A percentile compares a stretch with the other conserved stretches of the same genome.
Evolutionary conservation across 2,113 vertebrate genomes (phyloP).

Genomic region (Seriola aureovittata): DNA sequence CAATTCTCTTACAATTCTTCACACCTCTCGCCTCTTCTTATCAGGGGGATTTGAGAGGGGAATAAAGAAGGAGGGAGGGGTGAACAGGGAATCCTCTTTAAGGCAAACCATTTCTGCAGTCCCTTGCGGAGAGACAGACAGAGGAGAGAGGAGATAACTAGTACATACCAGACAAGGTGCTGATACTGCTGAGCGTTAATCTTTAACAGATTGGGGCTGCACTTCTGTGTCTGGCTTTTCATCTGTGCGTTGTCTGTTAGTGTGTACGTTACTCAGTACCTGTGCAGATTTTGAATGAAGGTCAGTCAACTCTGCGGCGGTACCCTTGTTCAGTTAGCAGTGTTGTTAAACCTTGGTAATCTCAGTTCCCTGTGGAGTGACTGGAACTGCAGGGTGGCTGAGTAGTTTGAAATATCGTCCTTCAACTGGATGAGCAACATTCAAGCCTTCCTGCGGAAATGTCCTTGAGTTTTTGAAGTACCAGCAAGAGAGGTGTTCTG

Average conservation of each 20-base stretch:
- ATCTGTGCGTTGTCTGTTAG: constrained; percentile 31
- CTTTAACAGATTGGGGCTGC: constrained; percentile 68
- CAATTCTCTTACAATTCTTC: constrained; percentile 17
- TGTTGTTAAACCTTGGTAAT: constrained; percentile 40
- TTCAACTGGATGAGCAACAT: neutral
- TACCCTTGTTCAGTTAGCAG: neutral
- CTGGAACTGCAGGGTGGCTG: neutral
- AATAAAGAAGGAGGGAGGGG: neutral
- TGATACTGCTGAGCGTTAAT: constrained; percentile 68
- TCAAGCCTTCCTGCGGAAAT: neutral
- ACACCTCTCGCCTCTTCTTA: constrained; percentile 34
- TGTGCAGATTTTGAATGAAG: constrained; percentile 32
- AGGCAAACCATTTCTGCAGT: constrained; percentile 48
- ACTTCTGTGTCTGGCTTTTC: constrained; percentile 43
- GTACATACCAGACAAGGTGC: constrained; percentile 68
- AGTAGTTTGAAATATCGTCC: neutral
- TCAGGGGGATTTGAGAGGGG: constrained; percentile 51
- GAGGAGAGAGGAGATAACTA: constrained; percentile 62
- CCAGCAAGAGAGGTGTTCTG: neutral
- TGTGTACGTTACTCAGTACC: neutral
- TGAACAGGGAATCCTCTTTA: constrained; percentile 61
- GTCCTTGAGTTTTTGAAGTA: constrained; percentile 8
- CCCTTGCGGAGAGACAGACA: constrained; percentile 55
- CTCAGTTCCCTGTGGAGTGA: constrained; percentile 9
- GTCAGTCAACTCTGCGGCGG: constrained; percentile 21